Evolutionary conservation across 2,113 vertebrate genomes (phyloP).

Genomic region (Seriola rivoliana): DNA sequence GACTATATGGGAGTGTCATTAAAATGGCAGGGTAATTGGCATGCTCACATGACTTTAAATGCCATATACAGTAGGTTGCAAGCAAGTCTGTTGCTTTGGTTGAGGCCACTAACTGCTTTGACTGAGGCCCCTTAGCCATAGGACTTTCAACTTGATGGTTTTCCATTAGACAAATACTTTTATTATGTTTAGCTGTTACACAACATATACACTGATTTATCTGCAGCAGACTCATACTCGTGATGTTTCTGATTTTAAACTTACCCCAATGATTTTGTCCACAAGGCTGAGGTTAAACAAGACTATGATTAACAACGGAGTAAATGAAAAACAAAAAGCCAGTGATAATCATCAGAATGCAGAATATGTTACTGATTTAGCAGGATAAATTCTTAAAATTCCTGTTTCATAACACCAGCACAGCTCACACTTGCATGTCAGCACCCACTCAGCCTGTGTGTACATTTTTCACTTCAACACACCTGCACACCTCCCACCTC

Average conservation of each 20-base stretch:
- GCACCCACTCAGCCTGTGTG: neutral
- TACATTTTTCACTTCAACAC: neutral
- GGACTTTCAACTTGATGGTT: constrained; percentile 11
- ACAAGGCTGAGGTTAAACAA: neutral
- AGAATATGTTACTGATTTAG: constrained; percentile 1
- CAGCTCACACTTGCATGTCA: neutral
- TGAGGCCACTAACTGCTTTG: constrained; percentile 45
- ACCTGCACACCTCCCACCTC: neutral
- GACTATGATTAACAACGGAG: neutral
- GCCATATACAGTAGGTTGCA: constrained; percentile 35
- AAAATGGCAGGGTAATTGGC: constrained; percentile 44
- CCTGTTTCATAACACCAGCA: constrained; percentile 1
- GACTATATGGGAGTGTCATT: constrained; percentile 58
- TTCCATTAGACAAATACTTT: constrained; percentile 1
- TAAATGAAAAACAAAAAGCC: neutral
- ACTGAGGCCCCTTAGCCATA: constrained; percentile 17
- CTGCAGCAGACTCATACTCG: neutral
- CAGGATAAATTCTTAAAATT: constrained; percentile 25
- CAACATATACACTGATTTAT: neutral
- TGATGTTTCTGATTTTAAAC: neutral
- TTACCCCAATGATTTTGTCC: neutral
- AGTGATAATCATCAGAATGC: constrained; percentile 9
- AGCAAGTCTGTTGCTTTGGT: constrained; percentile 43
- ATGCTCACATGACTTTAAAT: constrained; percentile 53
- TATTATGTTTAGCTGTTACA: constrained; percentile 5